Evolutionary conservation across 2,888 invertebrate species (phyloP).

Genomic region (Pyrocoelia pectoralis): DNA sequence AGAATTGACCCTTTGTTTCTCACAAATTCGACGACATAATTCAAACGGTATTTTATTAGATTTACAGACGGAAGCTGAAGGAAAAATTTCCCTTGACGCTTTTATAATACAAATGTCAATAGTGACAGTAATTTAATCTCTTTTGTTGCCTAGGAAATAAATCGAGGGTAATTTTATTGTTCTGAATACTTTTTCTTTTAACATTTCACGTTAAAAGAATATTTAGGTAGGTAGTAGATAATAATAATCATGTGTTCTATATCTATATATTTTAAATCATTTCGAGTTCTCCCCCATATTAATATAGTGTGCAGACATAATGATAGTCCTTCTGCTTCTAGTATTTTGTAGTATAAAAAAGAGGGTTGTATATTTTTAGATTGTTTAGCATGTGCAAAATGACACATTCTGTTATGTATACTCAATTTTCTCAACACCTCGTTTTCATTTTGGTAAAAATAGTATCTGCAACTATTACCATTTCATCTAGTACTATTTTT

Average conservation of each 20-base stretch:
- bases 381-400: not conserved
- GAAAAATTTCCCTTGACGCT: constrained; percentile 1
- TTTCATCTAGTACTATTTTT: constrained; percentile 17
- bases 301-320: not conserved
- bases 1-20: not conserved
- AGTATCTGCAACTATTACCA: constrained; percentile 8
- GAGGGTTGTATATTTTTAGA: not conserved
- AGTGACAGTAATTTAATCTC: constrained; percentile 1
- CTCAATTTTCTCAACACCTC: not conserved
- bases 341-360: not conserved
- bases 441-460: not conserved
- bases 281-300: too few species aligned
- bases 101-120: not conserved
- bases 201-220: too few species aligned
- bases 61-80: not conserved
- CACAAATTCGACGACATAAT: not conserved
- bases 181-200: not conserved
- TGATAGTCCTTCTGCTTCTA: not conserved
- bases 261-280: too few species aligned
- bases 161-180: not conserved
- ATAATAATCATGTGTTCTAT: too few species aligned
- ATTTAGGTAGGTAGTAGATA: too few species aligned
- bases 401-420: not conserved
- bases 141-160: not conserved
- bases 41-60: not conserved